Conservation (phyloP, 2,797 vertebrate genomes). For the Anguilla obscura region DNA sequence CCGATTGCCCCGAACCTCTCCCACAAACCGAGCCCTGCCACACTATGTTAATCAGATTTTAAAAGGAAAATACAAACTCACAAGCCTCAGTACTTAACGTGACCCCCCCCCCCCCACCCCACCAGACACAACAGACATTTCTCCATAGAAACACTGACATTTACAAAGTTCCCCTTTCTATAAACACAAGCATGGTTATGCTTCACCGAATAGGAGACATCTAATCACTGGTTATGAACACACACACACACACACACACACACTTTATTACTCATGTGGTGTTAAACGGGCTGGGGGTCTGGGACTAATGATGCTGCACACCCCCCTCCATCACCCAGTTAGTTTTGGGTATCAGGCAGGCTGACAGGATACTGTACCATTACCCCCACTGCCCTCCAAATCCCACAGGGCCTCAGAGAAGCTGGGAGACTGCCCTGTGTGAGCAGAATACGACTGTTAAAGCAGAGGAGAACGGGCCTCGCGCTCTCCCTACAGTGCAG, state of each 20-base stretch:
- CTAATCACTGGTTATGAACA: constrained; percentile 42
- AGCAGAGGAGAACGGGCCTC: constrained; percentile 52
- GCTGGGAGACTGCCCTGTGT: constrained; percentile 71
- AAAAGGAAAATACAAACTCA: not conserved
- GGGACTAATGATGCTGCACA: constrained; percentile 33
- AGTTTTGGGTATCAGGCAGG: constrained; percentile 71
- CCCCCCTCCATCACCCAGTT: constrained; percentile 52
- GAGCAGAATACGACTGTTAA: constrained; percentile 68
- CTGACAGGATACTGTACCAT: constrained; percentile 80
- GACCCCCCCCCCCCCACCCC: not conserved
- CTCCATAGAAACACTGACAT: not conserved
- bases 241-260: constrained; percentile 27
- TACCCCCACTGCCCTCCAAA: constrained; percentile 83
- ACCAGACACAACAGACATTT: not conserved
- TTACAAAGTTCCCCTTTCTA: constrained; percentile 64
- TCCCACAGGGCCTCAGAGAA: constrained; percentile 70
- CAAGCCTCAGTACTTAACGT: not conserved
- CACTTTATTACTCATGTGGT: not conserved
- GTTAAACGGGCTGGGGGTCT: constrained; percentile 40
- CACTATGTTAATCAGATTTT: constrained; percentile 51
- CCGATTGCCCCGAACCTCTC: too few relatives aligned
- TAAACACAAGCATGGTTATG: constrained; percentile 2
- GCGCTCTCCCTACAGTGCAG: not conserved
- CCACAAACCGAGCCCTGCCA: too few relatives aligned
- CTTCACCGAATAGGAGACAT: constrained; percentile 35